A percentile compares a stretch with the other conserved stretches of the same genome.
phyloP scores from a whole-genome alignment of 2,888 invertebrate species.

The Nasonovia ribisnigri region DNA sequence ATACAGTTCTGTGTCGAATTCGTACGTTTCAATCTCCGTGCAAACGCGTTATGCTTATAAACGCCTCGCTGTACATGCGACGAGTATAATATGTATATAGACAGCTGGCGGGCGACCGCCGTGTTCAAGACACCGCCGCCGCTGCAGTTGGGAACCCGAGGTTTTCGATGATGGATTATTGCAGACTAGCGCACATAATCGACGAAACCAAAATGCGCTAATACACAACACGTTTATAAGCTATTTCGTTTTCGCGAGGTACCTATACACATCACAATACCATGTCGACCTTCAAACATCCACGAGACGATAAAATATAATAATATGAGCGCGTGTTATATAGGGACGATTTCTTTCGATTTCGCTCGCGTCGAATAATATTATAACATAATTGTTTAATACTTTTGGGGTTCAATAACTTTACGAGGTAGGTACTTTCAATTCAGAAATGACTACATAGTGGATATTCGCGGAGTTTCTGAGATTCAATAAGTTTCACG shows the following conservation, averaged over 20 bases:
- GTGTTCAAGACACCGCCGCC: not conserved
- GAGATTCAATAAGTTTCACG: not conserved
- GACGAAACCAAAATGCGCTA: not conserved
- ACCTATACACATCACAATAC: not conserved
- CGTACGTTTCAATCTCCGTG: constrained; percentile 15
- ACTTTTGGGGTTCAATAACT: not conserved
- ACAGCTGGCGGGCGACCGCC: constrained; percentile 42
- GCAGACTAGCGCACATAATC: not conserved
- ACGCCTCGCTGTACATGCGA: not conserved
- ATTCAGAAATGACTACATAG: not conserved
- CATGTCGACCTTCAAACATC: not conserved
- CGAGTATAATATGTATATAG: not conserved
- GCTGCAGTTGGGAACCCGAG: not conserved
- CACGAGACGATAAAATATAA: not conserved
- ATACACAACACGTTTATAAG: not conserved
- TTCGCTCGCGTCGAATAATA: not conserved
- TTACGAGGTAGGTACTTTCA: not conserved
- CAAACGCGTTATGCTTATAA: not conserved
- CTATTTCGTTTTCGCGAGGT: not conserved
- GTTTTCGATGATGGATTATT: constrained; percentile 37
- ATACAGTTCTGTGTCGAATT: constrained; percentile 13
- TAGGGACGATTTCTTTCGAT: not conserved
- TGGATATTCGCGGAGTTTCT: not conserved
- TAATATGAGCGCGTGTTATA: not conserved
- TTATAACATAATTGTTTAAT: not conserved